Base-by-base conservation (phyloP, 2,888 invertebrate genomes). In the Temnothorax ravouxi region DNA sequence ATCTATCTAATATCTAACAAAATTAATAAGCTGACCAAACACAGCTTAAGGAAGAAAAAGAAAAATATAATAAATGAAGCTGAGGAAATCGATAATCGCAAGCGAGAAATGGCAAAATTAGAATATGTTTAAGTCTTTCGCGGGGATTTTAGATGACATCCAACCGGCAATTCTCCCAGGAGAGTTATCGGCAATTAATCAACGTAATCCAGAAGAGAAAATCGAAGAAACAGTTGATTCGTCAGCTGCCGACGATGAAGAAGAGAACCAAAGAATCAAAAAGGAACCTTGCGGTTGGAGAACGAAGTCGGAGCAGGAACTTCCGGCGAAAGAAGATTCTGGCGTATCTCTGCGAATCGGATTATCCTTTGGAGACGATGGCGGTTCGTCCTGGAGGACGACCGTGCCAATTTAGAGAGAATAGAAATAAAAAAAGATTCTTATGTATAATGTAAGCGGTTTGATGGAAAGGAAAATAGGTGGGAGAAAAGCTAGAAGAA, bases 351-450 rank as follows among this genome's bases (percentile, higher is more conserved):
- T 86, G 71, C 0, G 89, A 93, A 11, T 91, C 88, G 1, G 87
- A 87, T 5, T 87, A 90, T 21, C 91, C 92, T 1, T 59, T 91
- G 8, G 90, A 91, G 67, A 91, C 69, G 4, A 66, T 94, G 9
- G 83, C 92, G 1, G 87, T 93, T 18, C 88, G 91, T 11, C 74
- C 88, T 5, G 94, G 92, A 6, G 94, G 93, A 13, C 90, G 88
- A 54, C 87, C 92, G 0, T 94, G 94, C 61, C 8, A 76, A n/a
- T 94, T 94, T 84, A 92, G 93, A 0, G 93, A 93, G 61, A 93
- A 92, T 50, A 90, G 93, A 25, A 92, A 90, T 4, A 92, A 90
- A 92, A 91, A 25, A 93, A 93, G 62, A 86, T 87, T 4, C 59
- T 92, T 6, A 44, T 88, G 34, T 93, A 92, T 66, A 91, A 90